Conservation (phyloP, 2,113 vertebrate species). For the Echinops telfairi region DNA sequence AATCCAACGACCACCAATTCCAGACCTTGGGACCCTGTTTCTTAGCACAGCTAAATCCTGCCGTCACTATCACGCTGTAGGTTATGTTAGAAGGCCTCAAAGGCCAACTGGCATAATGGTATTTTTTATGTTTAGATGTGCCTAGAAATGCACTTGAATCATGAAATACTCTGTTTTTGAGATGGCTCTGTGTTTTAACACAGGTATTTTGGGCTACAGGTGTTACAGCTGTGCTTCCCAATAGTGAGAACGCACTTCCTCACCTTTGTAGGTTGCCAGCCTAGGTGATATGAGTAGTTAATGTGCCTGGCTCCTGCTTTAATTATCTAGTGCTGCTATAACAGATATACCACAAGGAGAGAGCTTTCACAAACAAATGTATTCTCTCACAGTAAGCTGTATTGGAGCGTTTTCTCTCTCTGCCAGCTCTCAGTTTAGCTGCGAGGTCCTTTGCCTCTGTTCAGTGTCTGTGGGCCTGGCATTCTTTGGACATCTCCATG, state of each 20-base stretch:
- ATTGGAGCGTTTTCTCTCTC: no score
- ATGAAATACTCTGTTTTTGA: neutral
- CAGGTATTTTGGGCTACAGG: neutral
- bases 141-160: neutral
- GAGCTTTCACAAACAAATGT: no score
- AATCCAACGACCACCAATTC: no score
- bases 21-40: neutral
- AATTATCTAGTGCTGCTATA: no score
- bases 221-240: neutral
- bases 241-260: fast-evolving
- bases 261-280: neutral
- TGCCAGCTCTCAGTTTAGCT: no score
- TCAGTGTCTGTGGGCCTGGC: no score
- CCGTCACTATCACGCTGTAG: neutral
- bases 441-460: no score
- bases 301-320: neutral
- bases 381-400: no score
- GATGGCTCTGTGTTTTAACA: neutral
- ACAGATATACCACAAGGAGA: no score
- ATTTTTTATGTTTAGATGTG: neutral
- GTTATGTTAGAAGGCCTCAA: neutral
- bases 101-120: neutral
- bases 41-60: neutral
- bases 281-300: neutral
- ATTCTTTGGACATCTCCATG: no score